Percentiles rank a stretch among this genome's conserved stretches.
Evolutionary conservation across 2,888 invertebrate genomes (phyloP).

Genomic region (Escarpia spicata): DNA sequence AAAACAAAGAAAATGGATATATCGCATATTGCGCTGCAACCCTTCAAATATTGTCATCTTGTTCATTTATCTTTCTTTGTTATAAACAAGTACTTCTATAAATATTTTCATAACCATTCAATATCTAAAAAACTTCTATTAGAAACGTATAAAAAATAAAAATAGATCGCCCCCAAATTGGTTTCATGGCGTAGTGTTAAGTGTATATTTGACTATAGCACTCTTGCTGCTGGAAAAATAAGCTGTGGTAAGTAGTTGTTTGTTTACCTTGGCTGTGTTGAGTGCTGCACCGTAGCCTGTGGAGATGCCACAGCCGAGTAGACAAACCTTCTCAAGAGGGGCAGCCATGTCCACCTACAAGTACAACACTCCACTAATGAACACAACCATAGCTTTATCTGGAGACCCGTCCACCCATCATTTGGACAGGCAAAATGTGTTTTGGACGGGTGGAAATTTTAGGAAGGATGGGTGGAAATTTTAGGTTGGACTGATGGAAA

Average conservation of each 20-base stretch:
- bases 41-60: too few relatives aligned
- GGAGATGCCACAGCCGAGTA: slow-evolving; percentile 66
- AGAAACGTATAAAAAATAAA: not conserved
- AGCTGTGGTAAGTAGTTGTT: not conserved
- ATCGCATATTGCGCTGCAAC: too few relatives aligned
- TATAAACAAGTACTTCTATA: not conserved
- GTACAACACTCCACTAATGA: not conserved
- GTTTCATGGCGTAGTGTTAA: not conserved
- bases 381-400: not conserved
- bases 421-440: too few relatives aligned
- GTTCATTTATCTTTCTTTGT: too few relatives aligned
- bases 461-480: too few relatives aligned
- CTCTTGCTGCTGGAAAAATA: slow-evolving; percentile 1
- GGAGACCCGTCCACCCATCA: too few relatives aligned
- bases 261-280: slow-evolving; percentile 61
- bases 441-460: too few relatives aligned
- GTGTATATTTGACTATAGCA: not conserved
- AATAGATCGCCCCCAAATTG: not conserved
- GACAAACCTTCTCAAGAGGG: slow-evolving; percentile 62
- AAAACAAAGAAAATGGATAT: too few relatives aligned
- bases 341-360: slow-evolving; percentile 56
- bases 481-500: too few relatives aligned
- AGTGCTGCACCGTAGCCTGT: slow-evolving; percentile 74
- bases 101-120: not conserved
- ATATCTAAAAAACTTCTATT: not conserved